Percentiles rank a stretch among this genome's conserved stretches.
Evolutionary conservation across 1,140 invertebrate genomes (phyloP).

Genomic region (Lucilia sericata): DNA sequence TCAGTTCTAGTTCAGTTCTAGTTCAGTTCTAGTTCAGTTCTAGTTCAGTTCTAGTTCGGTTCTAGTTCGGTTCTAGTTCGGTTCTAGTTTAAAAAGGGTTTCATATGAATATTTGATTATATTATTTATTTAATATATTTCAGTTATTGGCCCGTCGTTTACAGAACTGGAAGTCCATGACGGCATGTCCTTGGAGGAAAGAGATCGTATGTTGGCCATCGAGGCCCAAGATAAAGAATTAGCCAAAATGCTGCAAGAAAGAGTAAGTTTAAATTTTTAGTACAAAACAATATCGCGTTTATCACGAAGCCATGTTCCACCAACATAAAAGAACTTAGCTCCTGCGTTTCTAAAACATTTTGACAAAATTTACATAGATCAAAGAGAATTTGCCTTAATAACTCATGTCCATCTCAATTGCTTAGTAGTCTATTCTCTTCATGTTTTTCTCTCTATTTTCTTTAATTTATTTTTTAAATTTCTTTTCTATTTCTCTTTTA

Average conservation of each 20-base stretch:
- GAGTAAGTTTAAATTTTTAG: conserved; percentile 68
- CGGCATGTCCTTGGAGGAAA: conserved; percentile 66
- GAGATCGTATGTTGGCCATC: conserved; percentile 81
- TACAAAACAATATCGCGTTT: not conserved
- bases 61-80: no score
- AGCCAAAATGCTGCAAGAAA: conserved; percentile 89
- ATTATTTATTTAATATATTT: not conserved
- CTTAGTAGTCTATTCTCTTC: not conserved
- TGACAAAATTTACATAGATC: no score
- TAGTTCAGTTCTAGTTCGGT: no score
- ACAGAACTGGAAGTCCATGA: conserved; percentile 73
- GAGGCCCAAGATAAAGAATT: conserved; percentile 93
- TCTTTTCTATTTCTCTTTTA: not conserved
- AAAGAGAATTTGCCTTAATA: no score
- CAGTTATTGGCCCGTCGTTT: conserved; percentile 71
- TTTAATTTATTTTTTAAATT: not conserved
- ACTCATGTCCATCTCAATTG: not conserved
- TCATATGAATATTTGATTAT: not conserved
- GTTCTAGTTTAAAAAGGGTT: no score
- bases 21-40: no score
- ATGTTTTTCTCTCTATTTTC: not conserved
- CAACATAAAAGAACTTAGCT: no score
- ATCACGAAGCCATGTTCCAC: not conserved
- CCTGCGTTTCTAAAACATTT: no score
- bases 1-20: no score